Evolutionary conservation across 2,888 invertebrate species (phyloP).

Genomic region (Alloplasta piceator): DNA sequence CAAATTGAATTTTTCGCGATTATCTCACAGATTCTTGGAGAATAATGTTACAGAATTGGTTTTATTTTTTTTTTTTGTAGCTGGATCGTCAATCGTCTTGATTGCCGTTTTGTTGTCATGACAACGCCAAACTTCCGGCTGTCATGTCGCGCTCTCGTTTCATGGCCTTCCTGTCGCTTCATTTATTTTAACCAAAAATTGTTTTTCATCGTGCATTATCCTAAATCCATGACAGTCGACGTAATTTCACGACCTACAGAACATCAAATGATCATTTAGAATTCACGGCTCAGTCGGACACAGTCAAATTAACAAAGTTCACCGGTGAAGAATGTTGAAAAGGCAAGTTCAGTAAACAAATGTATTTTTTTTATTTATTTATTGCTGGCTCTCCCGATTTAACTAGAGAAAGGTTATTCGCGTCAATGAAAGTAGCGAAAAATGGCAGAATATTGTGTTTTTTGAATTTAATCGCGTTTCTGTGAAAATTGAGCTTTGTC

Average conservation of each 20-base stretch:
- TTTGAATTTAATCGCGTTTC: not conserved
- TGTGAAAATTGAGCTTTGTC: too few species aligned
- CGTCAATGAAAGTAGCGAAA: too few species aligned
- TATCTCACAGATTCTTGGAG: not conserved
- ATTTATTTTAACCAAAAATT: conserved; percentile 45
- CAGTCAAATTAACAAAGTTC: conserved; percentile 25
- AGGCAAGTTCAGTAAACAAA: conserved; percentile 17
- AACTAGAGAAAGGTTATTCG: too few species aligned
- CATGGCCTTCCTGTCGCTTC: not conserved
- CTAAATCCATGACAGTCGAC: conserved; percentile 46
- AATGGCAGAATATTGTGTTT: not conserved
- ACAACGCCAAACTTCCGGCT: conserved; percentile 10
- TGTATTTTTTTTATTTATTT: not conserved
- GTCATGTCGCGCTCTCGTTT: not conserved
- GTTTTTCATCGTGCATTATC: conserved; percentile 15
- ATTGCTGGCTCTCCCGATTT: not conserved
- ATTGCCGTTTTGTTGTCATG: conserved; percentile 20
- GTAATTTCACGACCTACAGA: conserved; percentile 11
- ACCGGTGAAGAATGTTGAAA: conserved; percentile 46
- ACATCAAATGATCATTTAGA: conserved; percentile 48
- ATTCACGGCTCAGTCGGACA: conserved; percentile 3
- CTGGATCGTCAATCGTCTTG: not conserved
- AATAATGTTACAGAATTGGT: too few species aligned
- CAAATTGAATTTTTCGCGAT: not conserved
- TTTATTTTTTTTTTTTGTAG: too few species aligned